phyloP scores from a whole-genome alignment of 2,888 invertebrate genomes.

The Epirrita christyi region DNA sequence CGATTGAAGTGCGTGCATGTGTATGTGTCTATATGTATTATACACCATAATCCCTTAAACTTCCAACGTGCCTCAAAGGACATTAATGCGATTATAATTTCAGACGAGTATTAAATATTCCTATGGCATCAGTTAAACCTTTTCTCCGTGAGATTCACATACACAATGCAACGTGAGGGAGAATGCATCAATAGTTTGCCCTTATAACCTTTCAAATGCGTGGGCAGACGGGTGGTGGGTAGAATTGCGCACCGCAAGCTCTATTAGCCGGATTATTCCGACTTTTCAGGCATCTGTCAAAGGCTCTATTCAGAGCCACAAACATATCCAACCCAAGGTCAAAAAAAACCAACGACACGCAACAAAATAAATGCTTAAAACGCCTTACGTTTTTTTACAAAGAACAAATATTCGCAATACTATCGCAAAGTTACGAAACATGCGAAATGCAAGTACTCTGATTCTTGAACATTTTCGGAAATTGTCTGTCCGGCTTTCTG shows the following conservation, averaged over 20 bases:
- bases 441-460: no score
- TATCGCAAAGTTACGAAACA: no score
- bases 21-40: no score
- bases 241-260: conserved; percentile 17
- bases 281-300: not conserved
- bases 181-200: conserved; percentile 61
- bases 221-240: conserved; percentile 43
- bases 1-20: no score
- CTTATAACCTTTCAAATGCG: conserved; percentile 66
- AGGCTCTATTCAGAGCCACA: not conserved
- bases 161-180: conserved; percentile 48
- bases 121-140: conserved; percentile 40
- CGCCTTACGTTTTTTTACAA: no score
- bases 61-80: conserved; percentile 16
- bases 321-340: not conserved
- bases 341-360: not conserved
- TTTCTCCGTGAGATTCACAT: conserved; percentile 41
- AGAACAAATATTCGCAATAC: no score
- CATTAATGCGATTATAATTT: conserved; percentile 29
- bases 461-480: no score
- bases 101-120: conserved; percentile 30
- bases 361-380: not conserved
- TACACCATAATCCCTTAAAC: conserved; percentile 2
- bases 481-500: conserved; percentile 8
- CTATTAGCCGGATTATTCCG: not conserved